A percentile compares a stretch with the other conserved stretches of the same genome.
phyloP scores from a whole-genome alignment of 2,797 vertebrate genomes.

The Ciconia nigra region DNA sequence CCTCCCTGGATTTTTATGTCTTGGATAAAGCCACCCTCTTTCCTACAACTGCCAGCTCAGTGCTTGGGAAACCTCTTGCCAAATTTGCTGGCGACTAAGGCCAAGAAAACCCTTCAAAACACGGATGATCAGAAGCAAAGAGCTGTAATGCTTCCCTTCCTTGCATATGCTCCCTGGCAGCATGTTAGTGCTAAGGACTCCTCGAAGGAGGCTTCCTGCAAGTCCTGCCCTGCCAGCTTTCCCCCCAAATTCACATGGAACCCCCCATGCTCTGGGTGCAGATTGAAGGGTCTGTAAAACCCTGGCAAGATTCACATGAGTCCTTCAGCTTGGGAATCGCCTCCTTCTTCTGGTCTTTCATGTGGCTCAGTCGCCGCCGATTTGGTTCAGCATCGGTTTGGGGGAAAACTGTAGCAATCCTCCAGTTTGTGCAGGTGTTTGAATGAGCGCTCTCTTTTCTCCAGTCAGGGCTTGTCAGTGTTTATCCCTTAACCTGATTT shows the following conservation, averaged over 20 bases:
- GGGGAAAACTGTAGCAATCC: background rate
- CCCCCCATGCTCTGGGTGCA: rapidly evolving
- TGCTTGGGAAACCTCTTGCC: conserved; percentile 34
- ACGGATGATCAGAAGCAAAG: conserved; percentile 28
- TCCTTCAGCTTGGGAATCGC: background rate
- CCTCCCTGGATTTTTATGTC: background rate
- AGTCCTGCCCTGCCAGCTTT: background rate
- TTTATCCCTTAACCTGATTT: conserved; percentile 43
- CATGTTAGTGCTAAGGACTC: rapidly evolving
- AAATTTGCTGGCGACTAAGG: conserved; percentile 28
- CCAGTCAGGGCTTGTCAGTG: background rate
- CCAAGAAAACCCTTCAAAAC: conserved; percentile 50
- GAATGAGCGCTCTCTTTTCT: background rate
- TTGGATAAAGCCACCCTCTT: conserved; percentile 20
- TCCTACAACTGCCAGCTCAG: background rate
- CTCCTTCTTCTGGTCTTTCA: background rate
- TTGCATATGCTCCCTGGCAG: background rate
- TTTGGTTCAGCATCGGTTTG: background rate
- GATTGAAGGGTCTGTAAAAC: background rate
- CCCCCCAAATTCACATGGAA: background rate
- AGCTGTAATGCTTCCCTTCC: background rate
- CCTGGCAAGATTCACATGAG: background rate
- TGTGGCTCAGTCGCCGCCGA: rapidly evolving
- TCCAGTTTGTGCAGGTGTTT: background rate
- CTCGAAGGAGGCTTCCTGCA: background rate